These are phyloP conservation scores for Alloplasta piceator DNA, from an alignment of 2,888 invertebrate genomes.

Conservation along the genomic window DNA sequence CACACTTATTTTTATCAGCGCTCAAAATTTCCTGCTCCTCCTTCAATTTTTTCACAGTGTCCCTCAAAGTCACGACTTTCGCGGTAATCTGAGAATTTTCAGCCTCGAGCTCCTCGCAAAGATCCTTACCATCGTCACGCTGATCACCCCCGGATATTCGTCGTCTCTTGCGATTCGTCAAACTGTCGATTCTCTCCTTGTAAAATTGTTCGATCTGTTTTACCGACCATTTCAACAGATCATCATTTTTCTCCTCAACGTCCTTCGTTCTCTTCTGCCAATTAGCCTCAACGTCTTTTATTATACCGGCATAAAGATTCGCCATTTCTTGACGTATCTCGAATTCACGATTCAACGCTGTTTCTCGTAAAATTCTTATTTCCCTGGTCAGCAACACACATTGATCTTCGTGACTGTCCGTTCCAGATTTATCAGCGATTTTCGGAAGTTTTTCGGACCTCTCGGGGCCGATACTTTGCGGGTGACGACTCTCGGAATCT, in stretches of 20 bases:
- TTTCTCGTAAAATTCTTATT: constrained; percentile 65
- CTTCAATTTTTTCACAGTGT: constrained; percentile 68
- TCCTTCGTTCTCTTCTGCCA: constrained; percentile 74
- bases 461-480: constrained; percentile 10
- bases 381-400: constrained; percentile 67
- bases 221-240: constrained; percentile 74
- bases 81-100: constrained; percentile 69
- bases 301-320: constrained; percentile 69
- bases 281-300: constrained; percentile 72
- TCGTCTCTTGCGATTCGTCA: constrained; percentile 70
- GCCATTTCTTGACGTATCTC: constrained; percentile 75
- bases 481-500: constrained; percentile 5
- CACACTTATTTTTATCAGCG: constrained; percentile 71
- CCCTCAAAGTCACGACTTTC: constrained; percentile 65
- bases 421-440: constrained; percentile 22
- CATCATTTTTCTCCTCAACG: constrained; percentile 70
- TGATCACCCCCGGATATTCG: constrained; percentile 68
- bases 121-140: constrained; percentile 55
- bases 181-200: constrained; percentile 71
- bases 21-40: constrained; percentile 67
- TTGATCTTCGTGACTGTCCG: constrained; percentile 59
- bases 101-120: constrained; percentile 66
- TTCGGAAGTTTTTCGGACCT: constrained; percentile 14
- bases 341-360: constrained; percentile 69
- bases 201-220: constrained; percentile 73